Conservation (phyloP, 2,113 vertebrate species). For the Apteryx owenii region DNA sequence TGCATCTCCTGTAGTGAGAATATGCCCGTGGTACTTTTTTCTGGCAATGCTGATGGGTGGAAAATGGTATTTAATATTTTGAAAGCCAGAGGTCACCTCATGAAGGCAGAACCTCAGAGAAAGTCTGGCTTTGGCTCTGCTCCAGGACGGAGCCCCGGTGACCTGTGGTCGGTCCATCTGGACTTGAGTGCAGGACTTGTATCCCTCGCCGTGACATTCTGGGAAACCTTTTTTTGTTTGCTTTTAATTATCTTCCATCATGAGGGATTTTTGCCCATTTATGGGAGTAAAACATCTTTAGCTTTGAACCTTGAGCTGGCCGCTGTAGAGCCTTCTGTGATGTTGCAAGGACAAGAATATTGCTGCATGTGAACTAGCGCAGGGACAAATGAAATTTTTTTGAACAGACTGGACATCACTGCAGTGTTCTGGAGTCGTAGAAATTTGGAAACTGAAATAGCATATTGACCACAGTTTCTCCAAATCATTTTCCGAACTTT, state of each 20-base stretch:
- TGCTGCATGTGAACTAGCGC: rapidly evolving
- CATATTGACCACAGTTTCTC: neutral
- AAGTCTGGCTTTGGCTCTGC: neutral
- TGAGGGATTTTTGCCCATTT: neutral
- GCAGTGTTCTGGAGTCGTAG: neutral
- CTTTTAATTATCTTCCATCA: neutral
- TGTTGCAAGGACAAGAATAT: neutral
- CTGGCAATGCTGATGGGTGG: neutral
- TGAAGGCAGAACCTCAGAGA: neutral
- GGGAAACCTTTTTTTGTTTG: neutral
- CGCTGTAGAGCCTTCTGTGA: rapidly evolving
- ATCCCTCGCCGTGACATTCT: neutral
- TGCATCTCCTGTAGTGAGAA: neutral
- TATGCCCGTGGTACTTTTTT: neutral
- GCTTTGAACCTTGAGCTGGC: neutral
- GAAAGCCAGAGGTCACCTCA: neutral
- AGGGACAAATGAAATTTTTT: neutral
- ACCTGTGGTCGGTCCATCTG: rapidly evolving
- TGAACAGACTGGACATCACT: neutral
- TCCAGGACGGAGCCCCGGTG: rapidly evolving
- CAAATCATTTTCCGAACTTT: neutral
- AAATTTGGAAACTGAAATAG: neutral
- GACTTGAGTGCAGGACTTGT: neutral
- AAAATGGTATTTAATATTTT: neutral
- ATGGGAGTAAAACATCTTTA: neutral